A percentile compares a stretch with the other conserved stretches of the same genome.
Evolutionary conservation across 2,888 invertebrate species (phyloP).

Genomic region (Amphipoea lucens): DNA sequence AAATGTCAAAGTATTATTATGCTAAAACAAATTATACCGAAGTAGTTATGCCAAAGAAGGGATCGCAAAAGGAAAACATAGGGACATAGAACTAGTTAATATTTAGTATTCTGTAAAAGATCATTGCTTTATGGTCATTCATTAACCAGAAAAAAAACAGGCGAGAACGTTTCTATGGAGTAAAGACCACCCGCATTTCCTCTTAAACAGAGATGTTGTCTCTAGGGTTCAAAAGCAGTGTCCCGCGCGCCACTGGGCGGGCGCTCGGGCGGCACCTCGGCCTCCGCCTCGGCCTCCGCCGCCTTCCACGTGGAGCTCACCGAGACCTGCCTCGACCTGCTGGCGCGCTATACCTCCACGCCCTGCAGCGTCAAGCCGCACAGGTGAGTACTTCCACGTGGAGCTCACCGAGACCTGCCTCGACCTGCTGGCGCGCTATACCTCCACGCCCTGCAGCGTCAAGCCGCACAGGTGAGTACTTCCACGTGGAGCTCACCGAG

Average conservation of each 20-base stretch:
- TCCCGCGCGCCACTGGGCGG: constrained; percentile 76
- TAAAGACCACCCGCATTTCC: too few relatives aligned
- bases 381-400: constrained; percentile 88
- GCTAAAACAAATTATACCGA: too few relatives aligned
- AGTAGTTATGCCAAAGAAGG: too few relatives aligned
- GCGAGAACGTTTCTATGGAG: too few relatives aligned
- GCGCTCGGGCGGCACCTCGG: constrained; percentile 72
- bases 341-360: constrained; percentile 83
- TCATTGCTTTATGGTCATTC: too few relatives aligned
- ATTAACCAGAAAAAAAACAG: too few relatives aligned
- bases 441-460: constrained; percentile 84
- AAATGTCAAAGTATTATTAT: too few relatives aligned
- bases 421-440: constrained; percentile 90
- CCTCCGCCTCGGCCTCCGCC: constrained; percentile 90
- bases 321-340: constrained; percentile 96
- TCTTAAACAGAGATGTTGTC: constrained; percentile 48
- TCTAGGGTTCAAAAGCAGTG: constrained; percentile 86
- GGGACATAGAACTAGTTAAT: too few relatives aligned
- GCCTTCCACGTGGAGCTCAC: constrained; percentile 97
- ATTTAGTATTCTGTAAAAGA: too few relatives aligned
- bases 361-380: constrained; percentile 90
- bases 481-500: constrained; percentile 94
- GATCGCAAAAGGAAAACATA: too few relatives aligned
- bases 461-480: constrained; percentile 91
- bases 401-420: constrained; percentile 98